Percentiles rank a stretch among this genome's conserved stretches.
These are phyloP conservation scores for Melanotus villosus DNA, from an alignment of 2,888 invertebrate genomes.

Conservation along the genomic window DNA sequence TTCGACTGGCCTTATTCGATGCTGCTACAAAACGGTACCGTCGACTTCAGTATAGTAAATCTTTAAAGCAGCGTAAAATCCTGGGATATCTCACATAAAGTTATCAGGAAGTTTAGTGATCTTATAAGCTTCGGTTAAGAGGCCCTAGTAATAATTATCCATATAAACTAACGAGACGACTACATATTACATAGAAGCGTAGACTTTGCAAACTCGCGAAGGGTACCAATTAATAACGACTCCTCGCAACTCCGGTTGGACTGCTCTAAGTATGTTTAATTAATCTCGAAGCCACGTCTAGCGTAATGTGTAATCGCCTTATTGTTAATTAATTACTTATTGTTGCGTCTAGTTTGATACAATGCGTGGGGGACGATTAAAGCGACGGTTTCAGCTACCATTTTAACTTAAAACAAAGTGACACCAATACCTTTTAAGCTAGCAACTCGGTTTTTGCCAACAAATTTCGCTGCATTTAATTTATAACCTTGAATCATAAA, in stretches of 20 bases:
- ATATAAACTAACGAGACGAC: slow-evolving; percentile 52
- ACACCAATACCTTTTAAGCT: too few relatives aligned
- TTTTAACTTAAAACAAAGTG: neutral
- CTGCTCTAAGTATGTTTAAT: slow-evolving; percentile 42
- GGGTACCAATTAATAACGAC: slow-evolving; percentile 54
- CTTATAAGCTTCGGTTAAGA: slow-evolving; percentile 38
- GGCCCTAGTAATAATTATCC: slow-evolving; percentile 48
- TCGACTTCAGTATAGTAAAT: too few relatives aligned
- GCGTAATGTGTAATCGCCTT: slow-evolving; percentile 34
- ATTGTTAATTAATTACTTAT: slow-evolving; percentile 32
- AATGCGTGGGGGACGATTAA: slow-evolving; percentile 6
- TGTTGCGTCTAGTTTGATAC: slow-evolving; percentile 11
- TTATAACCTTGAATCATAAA: neutral
- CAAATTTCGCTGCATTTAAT: too few relatives aligned
- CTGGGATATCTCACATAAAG: slow-evolving; percentile 26
- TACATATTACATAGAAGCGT: slow-evolving; percentile 49
- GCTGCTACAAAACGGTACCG: too few relatives aligned
- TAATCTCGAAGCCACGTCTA: slow-evolving; percentile 35
- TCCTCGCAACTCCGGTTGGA: slow-evolving; percentile 40
- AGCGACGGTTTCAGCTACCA: neutral
- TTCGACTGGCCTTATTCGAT: too few relatives aligned
- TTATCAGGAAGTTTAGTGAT: slow-evolving; percentile 39
- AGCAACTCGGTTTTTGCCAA: too few relatives aligned
- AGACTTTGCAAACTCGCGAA: slow-evolving; percentile 46
- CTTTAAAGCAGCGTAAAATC: slow-evolving; percentile 3